Percentiles rank a stretch among this genome's conserved stretches.
Evolutionary conservation across 2,888 invertebrate genomes (phyloP).

Genomic region (Rhagium mordax): DNA sequence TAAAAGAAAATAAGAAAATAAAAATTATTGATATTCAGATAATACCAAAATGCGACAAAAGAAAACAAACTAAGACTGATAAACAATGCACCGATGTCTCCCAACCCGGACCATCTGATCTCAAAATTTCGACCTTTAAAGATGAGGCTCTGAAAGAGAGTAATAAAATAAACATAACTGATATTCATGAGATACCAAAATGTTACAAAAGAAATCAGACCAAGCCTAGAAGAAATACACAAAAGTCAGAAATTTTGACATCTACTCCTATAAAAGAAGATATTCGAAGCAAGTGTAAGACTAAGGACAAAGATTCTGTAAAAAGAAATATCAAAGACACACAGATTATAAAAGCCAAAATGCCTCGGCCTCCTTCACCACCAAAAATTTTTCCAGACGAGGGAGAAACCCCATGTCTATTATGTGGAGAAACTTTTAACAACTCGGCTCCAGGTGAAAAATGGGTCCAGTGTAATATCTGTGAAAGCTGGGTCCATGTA

Average conservation of each 20-base stretch:
- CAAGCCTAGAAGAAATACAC: too few relatives aligned
- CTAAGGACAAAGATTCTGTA: not conserved
- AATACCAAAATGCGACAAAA: not conserved
- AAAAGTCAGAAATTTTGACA: not conserved
- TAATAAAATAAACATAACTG: not conserved
- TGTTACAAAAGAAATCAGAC: not conserved
- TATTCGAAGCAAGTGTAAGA: not conserved
- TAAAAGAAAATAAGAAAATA: not conserved
- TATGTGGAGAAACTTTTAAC: constrained; percentile 25
- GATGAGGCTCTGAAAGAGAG: not conserved
- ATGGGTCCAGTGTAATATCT: constrained; percentile 36
- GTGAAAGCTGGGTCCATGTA: constrained; percentile 28
- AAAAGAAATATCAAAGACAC: not conserved
- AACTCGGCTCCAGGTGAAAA: constrained; percentile 31
- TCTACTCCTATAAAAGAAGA: not conserved
- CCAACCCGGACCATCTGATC: too few relatives aligned
- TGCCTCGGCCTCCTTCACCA: not conserved
- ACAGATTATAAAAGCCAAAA: not conserved
- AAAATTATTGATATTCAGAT: not conserved
- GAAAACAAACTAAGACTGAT: not conserved
- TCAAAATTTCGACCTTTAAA: not conserved
- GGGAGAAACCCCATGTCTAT: too few relatives aligned
- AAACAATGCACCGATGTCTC: not conserved
- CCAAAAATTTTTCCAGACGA: too few relatives aligned
- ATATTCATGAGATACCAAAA: not conserved